Evolutionary conservation across 2,113 vertebrate species (phyloP).

Genomic region (Sialia sialis): DNA sequence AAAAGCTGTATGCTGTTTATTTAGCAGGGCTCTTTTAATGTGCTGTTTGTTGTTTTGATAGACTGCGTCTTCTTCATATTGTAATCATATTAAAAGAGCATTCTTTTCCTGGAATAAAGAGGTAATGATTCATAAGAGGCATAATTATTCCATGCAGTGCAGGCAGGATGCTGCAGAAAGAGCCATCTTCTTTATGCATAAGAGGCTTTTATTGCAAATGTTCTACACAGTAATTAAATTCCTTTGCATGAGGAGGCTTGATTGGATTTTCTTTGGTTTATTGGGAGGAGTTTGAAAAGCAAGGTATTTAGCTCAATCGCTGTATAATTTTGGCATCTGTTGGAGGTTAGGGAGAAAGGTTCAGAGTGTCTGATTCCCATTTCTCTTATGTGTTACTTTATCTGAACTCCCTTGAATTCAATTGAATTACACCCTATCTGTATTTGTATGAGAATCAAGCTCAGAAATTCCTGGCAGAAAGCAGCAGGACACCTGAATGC

Average conservation of each 20-base stretch:
- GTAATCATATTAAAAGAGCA: constrained; percentile 29
- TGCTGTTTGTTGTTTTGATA: background rate
- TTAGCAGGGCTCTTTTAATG: background rate
- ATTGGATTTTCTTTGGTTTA: constrained; percentile 39
- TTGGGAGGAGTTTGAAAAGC: constrained; percentile 29
- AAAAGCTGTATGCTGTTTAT: constrained; percentile 10
- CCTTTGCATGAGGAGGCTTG: constrained; percentile 28
- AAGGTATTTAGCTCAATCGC: constrained; percentile 37
- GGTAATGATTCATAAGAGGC: constrained; percentile 44
- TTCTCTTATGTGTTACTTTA: background rate
- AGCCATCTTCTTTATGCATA: constrained; percentile 34
- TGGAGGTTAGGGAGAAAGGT: background rate
- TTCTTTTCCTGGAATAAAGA: constrained; percentile 48
- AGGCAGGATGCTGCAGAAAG: background rate
- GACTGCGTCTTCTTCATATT: background rate
- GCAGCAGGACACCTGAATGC: background rate
- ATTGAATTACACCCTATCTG: background rate
- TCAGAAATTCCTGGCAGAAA: constrained; percentile 7
- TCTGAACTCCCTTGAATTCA: background rate
- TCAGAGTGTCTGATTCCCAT: background rate
- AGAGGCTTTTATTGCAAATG: constrained; percentile 55
- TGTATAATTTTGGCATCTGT: constrained; percentile 38
- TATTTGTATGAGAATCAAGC: background rate
- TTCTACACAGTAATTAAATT: constrained; percentile 54
- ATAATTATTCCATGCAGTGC: constrained; percentile 22